These are phyloP conservation scores for Dasysyrphus tricinctus DNA, from an alignment of 2,888 invertebrate genomes.

Conservation along the genomic window DNA sequence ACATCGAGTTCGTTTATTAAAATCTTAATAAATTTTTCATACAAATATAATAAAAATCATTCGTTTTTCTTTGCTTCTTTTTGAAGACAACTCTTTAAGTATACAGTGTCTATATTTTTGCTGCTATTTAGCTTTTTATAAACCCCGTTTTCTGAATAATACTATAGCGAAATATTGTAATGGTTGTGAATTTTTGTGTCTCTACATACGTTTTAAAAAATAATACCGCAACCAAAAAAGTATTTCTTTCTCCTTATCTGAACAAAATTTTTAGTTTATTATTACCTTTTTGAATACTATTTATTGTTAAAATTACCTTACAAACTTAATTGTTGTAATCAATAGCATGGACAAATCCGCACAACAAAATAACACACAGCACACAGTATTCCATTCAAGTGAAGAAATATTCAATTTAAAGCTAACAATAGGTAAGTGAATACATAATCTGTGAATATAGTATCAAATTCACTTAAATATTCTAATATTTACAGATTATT, in stretches of 20 bases:
- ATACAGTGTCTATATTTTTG: constrained; percentile 8
- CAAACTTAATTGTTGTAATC: constrained; percentile 6
- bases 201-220: constrained; percentile 2
- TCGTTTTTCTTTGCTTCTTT: constrained; percentile 17
- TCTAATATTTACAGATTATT: constrained; percentile 31
- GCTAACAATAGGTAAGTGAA: constrained; percentile 40
- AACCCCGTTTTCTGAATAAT: constrained; percentile 37
- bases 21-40: constrained; percentile 32
- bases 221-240: constrained; percentile 4
- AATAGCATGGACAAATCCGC: constrained; percentile 33
- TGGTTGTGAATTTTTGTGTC: constrained; percentile 12
- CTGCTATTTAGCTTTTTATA: constrained; percentile 27
- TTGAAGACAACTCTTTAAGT: constrained; percentile 9
- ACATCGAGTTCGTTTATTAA: constrained; percentile 33
- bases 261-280: constrained; percentile 23
- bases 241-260: background rate
- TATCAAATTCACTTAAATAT: constrained; percentile 30
- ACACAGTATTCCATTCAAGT: constrained; percentile 14
- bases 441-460: constrained; percentile 5
- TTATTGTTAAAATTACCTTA: constrained; percentile 27
- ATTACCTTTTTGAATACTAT: constrained; percentile 24
- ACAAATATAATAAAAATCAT: constrained; percentile 43
- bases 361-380: constrained; percentile 13
- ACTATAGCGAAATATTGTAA: constrained; percentile 9
- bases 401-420: constrained; percentile 31